These are phyloP conservation scores for Chloebia gouldiae DNA, from an alignment of 2,113 vertebrate genomes.

Conservation along the genomic window DNA sequence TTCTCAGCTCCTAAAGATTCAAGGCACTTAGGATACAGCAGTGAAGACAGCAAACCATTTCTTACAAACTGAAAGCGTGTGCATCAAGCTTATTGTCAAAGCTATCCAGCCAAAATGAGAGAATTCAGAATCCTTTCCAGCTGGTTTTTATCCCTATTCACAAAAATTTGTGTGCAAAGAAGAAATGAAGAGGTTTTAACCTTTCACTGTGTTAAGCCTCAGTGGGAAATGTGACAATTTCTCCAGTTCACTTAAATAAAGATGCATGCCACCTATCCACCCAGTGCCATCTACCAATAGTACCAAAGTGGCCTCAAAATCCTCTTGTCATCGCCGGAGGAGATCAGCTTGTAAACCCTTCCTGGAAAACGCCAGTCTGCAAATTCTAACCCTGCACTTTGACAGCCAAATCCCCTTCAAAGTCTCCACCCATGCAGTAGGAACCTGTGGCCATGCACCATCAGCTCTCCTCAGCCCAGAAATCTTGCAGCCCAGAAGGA, in stretches of 20 bases:
- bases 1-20: background rate
- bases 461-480: background rate
- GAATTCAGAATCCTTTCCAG: background rate
- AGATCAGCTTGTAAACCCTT: background rate
- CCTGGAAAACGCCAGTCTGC: background rate
- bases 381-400: background rate
- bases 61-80: background rate
- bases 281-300: background rate
- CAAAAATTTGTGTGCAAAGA: background rate
- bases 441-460: background rate
- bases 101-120: background rate
- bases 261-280: background rate
- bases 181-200: background rate
- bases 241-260: background rate
- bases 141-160: background rate
- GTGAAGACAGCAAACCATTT: background rate
- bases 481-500: background rate
- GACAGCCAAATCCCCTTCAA: background rate
- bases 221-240: background rate
- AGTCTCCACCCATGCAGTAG: background rate
- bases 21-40: background rate
- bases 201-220: background rate
- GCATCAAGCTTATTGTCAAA: background rate
- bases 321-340: rapidly evolving
- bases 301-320: rapidly evolving